Percentiles rank a stretch among this genome's conserved stretches.
Conservation (phyloP, 2,888 invertebrate species). For the Clistopyga incitator region DNA sequence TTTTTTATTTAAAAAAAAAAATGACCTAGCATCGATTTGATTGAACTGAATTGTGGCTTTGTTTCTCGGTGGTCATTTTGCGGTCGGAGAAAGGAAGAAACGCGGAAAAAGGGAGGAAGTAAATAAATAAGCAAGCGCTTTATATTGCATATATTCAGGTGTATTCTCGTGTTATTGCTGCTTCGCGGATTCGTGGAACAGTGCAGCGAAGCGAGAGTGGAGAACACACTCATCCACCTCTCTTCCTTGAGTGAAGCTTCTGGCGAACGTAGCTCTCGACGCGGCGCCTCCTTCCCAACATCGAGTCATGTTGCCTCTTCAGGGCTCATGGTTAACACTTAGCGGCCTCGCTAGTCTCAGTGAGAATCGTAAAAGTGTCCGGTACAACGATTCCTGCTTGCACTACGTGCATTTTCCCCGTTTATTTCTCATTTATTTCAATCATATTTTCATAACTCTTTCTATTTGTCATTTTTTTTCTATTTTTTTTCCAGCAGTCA, state of each 20-base stretch:
- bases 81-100: constrained; percentile 1
- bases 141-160: constrained; percentile 49
- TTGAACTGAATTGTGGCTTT: background rate
- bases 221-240: constrained; percentile 35
- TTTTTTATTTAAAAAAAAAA: background rate
- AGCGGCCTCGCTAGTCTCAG: constrained; percentile 28
- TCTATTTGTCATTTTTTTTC: too few species aligned
- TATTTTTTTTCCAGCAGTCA: background rate
- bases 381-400: constrained; percentile 21
- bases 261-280: constrained; percentile 20
- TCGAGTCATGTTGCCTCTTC: constrained; percentile 23
- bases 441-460: background rate
- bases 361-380: constrained; percentile 38
- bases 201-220: constrained; percentile 67
- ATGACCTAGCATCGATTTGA: background rate
- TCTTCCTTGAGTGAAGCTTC: constrained; percentile 32
- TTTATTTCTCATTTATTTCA: background rate
- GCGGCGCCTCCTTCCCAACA: constrained; percentile 35
- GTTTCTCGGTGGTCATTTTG: background rate
- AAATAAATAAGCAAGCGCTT: constrained; percentile 21
- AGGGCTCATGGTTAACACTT: constrained; percentile 56
- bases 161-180: constrained; percentile 43
- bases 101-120: background rate
- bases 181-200: constrained; percentile 59
- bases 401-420: background rate